These are phyloP conservation scores for Oxyruncus cristatus DNA, from an alignment of 2,113 vertebrate species.

Conservation along the genomic window DNA sequence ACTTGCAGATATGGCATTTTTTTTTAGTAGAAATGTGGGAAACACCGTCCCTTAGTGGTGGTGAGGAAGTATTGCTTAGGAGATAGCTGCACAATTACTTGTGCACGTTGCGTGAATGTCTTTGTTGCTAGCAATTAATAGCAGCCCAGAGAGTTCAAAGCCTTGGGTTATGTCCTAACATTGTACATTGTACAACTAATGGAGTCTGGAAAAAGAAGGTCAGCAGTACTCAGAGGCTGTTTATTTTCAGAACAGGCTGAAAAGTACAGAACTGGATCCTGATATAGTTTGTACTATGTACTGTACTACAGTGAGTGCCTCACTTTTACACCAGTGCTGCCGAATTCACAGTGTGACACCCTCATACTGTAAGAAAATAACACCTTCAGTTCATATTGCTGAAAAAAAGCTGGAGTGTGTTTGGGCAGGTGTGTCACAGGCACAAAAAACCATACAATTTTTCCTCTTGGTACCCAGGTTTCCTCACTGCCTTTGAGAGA, in stretches of 20 bases:
- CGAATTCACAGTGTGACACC: background rate
- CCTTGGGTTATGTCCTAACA: background rate
- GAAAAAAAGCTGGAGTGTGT: background rate
- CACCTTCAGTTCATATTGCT: background rate
- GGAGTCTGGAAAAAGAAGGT: background rate
- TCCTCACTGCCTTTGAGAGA: background rate
- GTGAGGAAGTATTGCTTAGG: background rate
- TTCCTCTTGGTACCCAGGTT: background rate
- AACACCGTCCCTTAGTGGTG: slow-evolving; percentile 50
- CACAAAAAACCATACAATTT: background rate
- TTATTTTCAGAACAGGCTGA: background rate
- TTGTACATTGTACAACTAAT: background rate
- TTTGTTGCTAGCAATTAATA: background rate
- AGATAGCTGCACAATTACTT: background rate
- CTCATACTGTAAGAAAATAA: background rate
- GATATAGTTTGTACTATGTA: background rate
- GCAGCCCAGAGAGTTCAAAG: background rate
- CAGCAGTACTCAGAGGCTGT: background rate
- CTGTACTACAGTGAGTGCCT: background rate
- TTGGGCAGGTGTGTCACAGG: background rate
- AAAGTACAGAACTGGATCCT: background rate
- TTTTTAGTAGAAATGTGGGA: background rate
- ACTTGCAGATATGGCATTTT: background rate
- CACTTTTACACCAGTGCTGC: background rate
- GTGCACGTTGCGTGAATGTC: background rate